Evolutionary conservation across 2,888 invertebrate genomes (phyloP), one percentile per base, ranked within the genome.

Genomic region (Aphidoletes aphidimyza): DNA sequence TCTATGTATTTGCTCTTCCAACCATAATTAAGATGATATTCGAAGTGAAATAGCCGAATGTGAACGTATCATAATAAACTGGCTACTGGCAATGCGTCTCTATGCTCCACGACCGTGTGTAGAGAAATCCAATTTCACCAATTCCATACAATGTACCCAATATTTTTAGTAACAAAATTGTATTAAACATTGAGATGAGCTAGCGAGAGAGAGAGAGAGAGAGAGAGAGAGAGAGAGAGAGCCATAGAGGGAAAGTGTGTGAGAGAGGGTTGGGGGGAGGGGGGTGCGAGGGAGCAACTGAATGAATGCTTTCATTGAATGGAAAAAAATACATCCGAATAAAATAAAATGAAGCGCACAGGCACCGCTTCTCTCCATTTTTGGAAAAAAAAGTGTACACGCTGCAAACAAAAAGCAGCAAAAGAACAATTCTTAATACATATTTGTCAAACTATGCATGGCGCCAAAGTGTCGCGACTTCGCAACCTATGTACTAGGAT

Each of bases 391-490:
- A n/a, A n/a, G n/a, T n/a, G n/a, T n/a, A n/a, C n/a, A 34, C 69
- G 69, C 30, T 30, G 69, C 26, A 69, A 30, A 69, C 26, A 69
- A 69, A 69, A n/a, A 69, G 69, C 30, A 69, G 69, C 30, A 30
- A 69, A 69, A 69, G 69, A 69, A 69, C 69, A 69, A 69, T 69
- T 69, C 69, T 69, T 69, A 54, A 22, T 69, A 69, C 69, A 69
- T 69, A 69, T 69, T 69, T 69, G 69, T 69, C 69, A 69, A 69
- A 69, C 69, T 69, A 69, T 69, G 36, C 49, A 84, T n/a, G 84
- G 84, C 84, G 84, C 84, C 84, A 36, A 34, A 36, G 36, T 49
- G 84, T 84, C 84, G 84, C 84, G 84, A 84, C 84, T 69, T 69
- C 69, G 30, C 11, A 69, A 69, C 69, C 69, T 30, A 69, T 69